These are phyloP conservation scores for Candoia aspera DNA, from an alignment of 2,113 vertebrate genomes.

Conservation along the genomic window DNA sequence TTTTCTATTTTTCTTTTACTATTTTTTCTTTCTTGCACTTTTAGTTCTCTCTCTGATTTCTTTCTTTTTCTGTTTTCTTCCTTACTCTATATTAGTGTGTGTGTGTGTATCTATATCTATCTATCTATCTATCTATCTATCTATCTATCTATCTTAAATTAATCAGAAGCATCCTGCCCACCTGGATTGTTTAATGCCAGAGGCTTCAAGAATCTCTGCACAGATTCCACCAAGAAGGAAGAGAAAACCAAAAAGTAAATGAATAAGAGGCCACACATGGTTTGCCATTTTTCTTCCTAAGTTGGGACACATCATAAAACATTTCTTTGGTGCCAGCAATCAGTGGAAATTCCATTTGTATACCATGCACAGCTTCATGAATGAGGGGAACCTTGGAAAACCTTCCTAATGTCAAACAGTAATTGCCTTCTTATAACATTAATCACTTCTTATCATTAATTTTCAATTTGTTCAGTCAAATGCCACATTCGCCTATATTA, in stretches of 20 bases:
- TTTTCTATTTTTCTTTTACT: too few species aligned
- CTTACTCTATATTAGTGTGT: too few species aligned
- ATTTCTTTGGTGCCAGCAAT: constrained; percentile 49
- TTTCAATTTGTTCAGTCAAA: constrained; percentile 51
- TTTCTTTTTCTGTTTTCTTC: too few species aligned
- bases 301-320: constrained; percentile 52
- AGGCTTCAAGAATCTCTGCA: constrained; percentile 25
- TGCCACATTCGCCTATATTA: constrained; percentile 36
- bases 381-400: constrained; percentile 16
- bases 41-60: too few species aligned
- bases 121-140: too few species aligned
- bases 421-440: constrained; percentile 56
- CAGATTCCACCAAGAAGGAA: constrained; percentile 47
- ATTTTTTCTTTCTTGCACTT: too few species aligned
- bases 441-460: constrained; percentile 47
- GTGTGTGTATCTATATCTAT: too few species aligned
- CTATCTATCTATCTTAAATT: too few species aligned
- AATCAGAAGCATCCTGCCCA: constrained; percentile 49
- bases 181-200: constrained; percentile 55
- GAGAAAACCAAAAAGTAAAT: constrained; percentile 46
- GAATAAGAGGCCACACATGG: constrained; percentile 37
- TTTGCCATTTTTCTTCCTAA: constrained; percentile 27
- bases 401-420: constrained; percentile 28
- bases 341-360: constrained; percentile 34
- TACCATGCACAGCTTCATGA: neutral